These are phyloP conservation scores for Cremastobaeus sp. DNA, from an alignment of 2,888 invertebrate genomes.

Conservation along the genomic window DNA sequence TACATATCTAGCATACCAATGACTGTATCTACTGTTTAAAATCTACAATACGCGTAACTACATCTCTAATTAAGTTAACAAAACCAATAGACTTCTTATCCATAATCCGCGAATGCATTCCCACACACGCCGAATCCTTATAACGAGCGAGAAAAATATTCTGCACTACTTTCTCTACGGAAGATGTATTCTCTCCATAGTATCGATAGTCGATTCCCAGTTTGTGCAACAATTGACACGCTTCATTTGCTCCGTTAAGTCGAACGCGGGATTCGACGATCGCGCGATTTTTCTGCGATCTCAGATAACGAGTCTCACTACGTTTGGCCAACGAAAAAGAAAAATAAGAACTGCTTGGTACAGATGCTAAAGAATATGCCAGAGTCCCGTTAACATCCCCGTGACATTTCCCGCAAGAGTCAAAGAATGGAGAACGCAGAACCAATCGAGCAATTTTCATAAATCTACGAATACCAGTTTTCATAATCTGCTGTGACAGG, in stretches of 20 bases:
- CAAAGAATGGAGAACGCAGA: neutral
- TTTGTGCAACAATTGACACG: conserved; percentile 68
- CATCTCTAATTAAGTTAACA: conserved; percentile 45
- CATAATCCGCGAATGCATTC: conserved; percentile 54
- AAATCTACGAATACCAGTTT: conserved; percentile 11
- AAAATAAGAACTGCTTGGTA: conserved; percentile 46
- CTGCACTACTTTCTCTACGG: conserved; percentile 45
- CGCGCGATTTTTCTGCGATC: conserved; percentile 68
- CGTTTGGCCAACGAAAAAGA: conserved; percentile 65
- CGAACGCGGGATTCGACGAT: conserved; percentile 66
- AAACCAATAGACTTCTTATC: conserved; percentile 20
- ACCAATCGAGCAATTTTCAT: neutral
- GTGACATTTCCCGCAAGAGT: conserved; percentile 20
- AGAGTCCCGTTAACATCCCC: conserved; percentile 18
- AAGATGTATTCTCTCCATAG: conserved; percentile 50
- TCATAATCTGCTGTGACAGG: conserved; percentile 32
- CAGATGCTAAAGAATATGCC: neutral
- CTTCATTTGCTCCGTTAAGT: conserved; percentile 66
- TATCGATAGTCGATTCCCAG: conserved; percentile 62
- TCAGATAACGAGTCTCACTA: conserved; percentile 71
- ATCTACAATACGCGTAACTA: no score
- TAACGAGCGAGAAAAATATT: conserved; percentile 20
- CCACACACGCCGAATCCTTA: conserved; percentile 46
- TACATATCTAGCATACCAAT: conserved; percentile 10
- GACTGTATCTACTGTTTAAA: conserved; percentile 12